Evolutionary conservation across 2,113 vertebrate species (phyloP).

Genomic region (Pimephales promelas): DNA sequence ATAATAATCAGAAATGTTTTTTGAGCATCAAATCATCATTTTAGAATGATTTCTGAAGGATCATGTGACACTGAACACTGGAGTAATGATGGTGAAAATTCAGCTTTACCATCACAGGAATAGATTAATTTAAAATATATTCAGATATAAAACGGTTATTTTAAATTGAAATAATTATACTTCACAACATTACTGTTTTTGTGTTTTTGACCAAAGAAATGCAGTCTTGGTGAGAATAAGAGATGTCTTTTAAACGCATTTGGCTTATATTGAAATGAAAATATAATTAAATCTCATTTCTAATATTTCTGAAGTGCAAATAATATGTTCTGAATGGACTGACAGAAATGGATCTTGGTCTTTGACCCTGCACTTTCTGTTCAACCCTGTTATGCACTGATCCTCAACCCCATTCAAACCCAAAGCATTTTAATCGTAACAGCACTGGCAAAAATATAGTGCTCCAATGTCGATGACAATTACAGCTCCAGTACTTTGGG

Average conservation of each 20-base stretch:
- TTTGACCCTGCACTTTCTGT: background rate
- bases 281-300: background rate
- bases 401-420: background rate
- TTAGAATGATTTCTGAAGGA: background rate
- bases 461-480: background rate
- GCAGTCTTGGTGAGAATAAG: background rate
- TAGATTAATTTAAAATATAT: background rate
- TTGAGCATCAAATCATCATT: background rate
- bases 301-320: background rate
- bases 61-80: background rate
- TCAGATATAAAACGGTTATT: background rate
- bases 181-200: background rate
- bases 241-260: background rate
- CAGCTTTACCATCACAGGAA: background rate
- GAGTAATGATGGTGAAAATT: background rate
- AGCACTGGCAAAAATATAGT: background rate
- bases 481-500: background rate
- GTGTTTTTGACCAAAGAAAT: background rate
- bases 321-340: too few relatives aligned
- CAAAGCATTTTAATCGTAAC: background rate
- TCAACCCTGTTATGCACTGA: background rate
- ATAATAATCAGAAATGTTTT: background rate
- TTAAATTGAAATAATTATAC: background rate
- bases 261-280: background rate
- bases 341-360: background rate